These are phyloP conservation scores for Hedya salicella DNA, from an alignment of 2,888 invertebrate genomes.

Conservation along the genomic window DNA sequence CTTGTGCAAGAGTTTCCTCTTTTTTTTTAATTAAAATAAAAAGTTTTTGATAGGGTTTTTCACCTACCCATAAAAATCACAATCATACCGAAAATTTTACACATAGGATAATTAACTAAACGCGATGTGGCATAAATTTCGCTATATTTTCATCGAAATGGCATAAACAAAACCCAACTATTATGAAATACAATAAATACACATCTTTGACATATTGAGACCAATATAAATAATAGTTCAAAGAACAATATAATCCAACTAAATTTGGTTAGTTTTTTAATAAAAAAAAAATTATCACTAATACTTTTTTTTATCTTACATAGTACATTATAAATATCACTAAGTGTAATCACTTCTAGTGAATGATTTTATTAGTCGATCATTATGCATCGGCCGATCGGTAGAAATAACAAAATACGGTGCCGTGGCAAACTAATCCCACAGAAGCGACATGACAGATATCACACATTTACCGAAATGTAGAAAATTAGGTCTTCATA, in stretches of 20 bases:
- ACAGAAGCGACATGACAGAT: neutral
- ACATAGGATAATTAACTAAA: slow-evolving; percentile 32
- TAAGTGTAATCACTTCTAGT: slow-evolving; percentile 65
- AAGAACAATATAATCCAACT: slow-evolving; percentile 64
- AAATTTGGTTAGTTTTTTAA: slow-evolving; percentile 76
- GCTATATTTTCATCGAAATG: slow-evolving; percentile 52
- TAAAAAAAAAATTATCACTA: slow-evolving; percentile 63
- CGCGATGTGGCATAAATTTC: slow-evolving; percentile 46
- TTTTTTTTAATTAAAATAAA: neutral
- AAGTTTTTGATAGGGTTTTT: neutral
- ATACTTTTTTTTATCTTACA: slow-evolving; percentile 65
- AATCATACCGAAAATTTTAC: neutral
- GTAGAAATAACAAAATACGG: slow-evolving; percentile 6
- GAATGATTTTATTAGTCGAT: slow-evolving; percentile 43
- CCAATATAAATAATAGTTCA: slow-evolving; percentile 70
- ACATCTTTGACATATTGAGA: slow-evolving; percentile 81
- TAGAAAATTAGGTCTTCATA: neutral
- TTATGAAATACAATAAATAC: slow-evolving; percentile 60
- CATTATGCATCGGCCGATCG: slow-evolving; percentile 22
- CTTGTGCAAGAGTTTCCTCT: neutral
- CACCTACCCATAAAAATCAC: slow-evolving; percentile 4
- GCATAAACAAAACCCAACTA: slow-evolving; percentile 49
- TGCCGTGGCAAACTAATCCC: too few species aligned
- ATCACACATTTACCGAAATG: neutral
- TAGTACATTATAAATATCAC: slow-evolving; percentile 71